Base-by-base conservation (phyloP, 2,113 vertebrate species). In the Dasyprocta punctata region DNA sequence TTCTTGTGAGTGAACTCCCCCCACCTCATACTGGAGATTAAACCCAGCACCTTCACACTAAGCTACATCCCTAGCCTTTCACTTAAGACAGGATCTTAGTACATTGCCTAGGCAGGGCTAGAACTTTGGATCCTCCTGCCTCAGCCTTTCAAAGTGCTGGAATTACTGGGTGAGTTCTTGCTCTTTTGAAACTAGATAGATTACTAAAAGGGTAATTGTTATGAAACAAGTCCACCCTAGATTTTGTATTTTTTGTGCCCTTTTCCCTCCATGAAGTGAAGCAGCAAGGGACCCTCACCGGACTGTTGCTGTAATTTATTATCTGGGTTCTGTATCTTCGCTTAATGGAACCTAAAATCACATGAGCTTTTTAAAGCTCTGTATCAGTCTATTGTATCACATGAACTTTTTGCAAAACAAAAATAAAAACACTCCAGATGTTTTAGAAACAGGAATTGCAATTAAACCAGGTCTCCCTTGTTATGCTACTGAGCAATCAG, bases 351-450 rank as follows among this genome's bases (percentile, higher is more conserved):
- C 20, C n/a, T 54, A 16, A 16, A 54, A 54, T 52, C 36, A 26
- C 24, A 69, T 61, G 11, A 58, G 20, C 83, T 81, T 86, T 89
- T 92, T 52, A 85, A 97, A 95, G 49, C 24, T 81, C 36, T 47
- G 20, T 4, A 4, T 92, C 14, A 26, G 3, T 82, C 26, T 77
- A 11, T 67, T 69, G 81, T 30, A 58, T 86, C 33, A 63, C 41
- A 47, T 22, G 49, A 86, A 30, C 65, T 80, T 88, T 86, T 28
- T 65, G 13, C 36, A 36, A 83, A 60, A 96, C 44, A 84, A 87
- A 95, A 93, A 56, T 24, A 47, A 75, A 77, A 80, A 52, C 22
- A 36, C 16, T 77, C 63, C 20, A 65, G 73, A 73, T 89, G 54
- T 47, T 94, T 90, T 92, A 73, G 81, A 94, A 90, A 78, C 17